Percentiles rank a stretch among this genome's conserved stretches.
Evolutionary conservation across 1,140 invertebrate genomes (phyloP).

Genomic region (Bombus confusus): DNA sequence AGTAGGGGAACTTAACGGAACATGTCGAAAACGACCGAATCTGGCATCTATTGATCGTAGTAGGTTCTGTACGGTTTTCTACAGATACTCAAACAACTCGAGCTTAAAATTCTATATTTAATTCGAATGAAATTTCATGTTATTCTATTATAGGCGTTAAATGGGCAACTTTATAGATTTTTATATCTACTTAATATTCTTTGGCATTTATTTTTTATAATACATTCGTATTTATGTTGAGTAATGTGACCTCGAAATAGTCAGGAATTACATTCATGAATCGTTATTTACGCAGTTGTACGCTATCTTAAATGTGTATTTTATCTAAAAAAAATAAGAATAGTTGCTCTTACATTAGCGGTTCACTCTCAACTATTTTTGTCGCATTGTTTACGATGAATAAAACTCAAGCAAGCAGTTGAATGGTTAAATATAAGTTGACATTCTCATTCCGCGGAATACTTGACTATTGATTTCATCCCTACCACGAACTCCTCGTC

Average conservation of each 20-base stretch:
- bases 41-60: constrained; percentile 66
- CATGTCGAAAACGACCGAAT: constrained; percentile 68
- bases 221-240: background rate
- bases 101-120: constrained; percentile 52
- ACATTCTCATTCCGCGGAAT: constrained; percentile 59
- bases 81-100: constrained; percentile 43
- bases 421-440: constrained; percentile 59
- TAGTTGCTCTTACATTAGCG: too few species aligned
- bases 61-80: constrained; percentile 36
- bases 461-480: constrained; percentile 67
- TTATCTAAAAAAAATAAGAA: background rate
- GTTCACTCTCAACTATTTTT: constrained; percentile 15
- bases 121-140: background rate
- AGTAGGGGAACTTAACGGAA: constrained; percentile 70
- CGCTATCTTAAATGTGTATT: background rate
- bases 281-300: background rate
- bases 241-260: background rate
- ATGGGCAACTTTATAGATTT: background rate
- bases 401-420: constrained; percentile 53
- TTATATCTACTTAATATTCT: background rate
- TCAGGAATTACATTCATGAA: background rate
- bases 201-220: background rate
- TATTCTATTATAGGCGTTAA: background rate
- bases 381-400: background rate
- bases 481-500: constrained; percentile 40